Base-by-base conservation (phyloP, 2,113 vertebrate genomes). In the Pelvicachromis taeniatus region DNA sequence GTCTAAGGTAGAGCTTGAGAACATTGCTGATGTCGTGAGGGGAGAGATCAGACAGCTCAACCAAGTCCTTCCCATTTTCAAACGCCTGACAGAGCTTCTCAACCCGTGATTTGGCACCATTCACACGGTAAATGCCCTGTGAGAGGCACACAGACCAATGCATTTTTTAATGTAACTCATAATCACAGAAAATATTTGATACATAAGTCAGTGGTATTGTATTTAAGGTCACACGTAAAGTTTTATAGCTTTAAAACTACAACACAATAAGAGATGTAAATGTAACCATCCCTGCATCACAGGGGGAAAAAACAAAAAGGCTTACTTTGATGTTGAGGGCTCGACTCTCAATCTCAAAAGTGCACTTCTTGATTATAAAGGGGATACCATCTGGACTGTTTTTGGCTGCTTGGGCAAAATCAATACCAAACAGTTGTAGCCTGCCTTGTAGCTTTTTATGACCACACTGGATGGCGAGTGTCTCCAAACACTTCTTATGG, bases 21-120 rank as follows among this genome's bases (percentile, higher is more conserved):
- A 99, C 98, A 10, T 99, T 99, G 95, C 97, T 98, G 94, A 99
- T 99, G 91, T 99, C 99, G 10, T 99, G 98, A 4, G 98, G 96
- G 77, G 97, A 97, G 45, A 97, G 97, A 21, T 99, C 98, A 3
- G 98, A 98, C 70, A 99, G 97, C 88, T 99, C 98, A 0, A 99
- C 98, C 92, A 99, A 96, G 88, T 99, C 97, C 88, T 98, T 98
- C 77, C 99, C 99, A 23, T 99, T 99, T 96, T 99, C 99, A 95
- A 99, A 98, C 12, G 98, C 98, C 89, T 99, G 99, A 86, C 99
- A 99, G 33, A 99, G 96, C 90, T 99, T 99, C 94, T 99, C 98
- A 35, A 99, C 98, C 53, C 98, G 97, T 55, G 97, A 97, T 94
- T 99, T 99, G 53, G 97, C 98, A 86, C 98, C 99, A 86, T 98